phyloP scores from a whole-genome alignment of 2,113 vertebrate species.

The Tachycineta bicolor region DNA sequence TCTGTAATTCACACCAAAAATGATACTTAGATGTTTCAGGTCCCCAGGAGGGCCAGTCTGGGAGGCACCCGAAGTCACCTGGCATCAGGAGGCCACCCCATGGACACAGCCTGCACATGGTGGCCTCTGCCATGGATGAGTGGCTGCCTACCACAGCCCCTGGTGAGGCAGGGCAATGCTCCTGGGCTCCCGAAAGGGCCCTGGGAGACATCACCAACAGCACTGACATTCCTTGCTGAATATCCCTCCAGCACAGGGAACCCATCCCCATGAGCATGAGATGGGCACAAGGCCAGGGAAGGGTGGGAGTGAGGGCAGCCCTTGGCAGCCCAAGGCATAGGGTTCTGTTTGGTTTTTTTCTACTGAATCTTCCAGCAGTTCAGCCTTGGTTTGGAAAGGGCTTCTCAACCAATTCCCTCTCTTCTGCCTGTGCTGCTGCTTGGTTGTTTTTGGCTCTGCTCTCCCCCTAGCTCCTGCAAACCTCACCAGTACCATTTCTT shows the following conservation, averaged over 20 bases:
- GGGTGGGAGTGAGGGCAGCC: not conserved
- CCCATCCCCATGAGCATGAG: fast-evolving
- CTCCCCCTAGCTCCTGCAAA: not conserved
- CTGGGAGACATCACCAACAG: not conserved
- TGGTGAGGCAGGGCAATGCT: fast-evolving
- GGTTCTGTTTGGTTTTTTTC: not conserved
- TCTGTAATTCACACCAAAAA: not conserved
- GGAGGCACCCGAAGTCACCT: not conserved
- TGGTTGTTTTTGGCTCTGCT: not conserved
- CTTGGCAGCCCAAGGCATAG: fast-evolving
- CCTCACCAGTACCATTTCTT: not conserved
- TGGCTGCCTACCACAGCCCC: not conserved
- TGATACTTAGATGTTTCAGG: not conserved
- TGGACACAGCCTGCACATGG: not conserved
- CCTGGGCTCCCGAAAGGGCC: fast-evolving
- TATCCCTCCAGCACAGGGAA: not conserved
- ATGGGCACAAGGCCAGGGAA: not conserved
- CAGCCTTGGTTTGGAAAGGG: not conserved
- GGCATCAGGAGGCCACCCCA: not conserved
- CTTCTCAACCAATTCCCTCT: not conserved
- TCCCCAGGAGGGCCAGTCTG: not conserved
- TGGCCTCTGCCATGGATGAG: not conserved
- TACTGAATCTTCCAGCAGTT: not conserved
- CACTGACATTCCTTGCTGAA: not conserved
- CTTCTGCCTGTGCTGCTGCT: not conserved